Percentiles rank a stretch among this genome's conserved stretches.
Conservation (phyloP, 2,797 vertebrate genomes). For the Anguilla anguilla region DNA sequence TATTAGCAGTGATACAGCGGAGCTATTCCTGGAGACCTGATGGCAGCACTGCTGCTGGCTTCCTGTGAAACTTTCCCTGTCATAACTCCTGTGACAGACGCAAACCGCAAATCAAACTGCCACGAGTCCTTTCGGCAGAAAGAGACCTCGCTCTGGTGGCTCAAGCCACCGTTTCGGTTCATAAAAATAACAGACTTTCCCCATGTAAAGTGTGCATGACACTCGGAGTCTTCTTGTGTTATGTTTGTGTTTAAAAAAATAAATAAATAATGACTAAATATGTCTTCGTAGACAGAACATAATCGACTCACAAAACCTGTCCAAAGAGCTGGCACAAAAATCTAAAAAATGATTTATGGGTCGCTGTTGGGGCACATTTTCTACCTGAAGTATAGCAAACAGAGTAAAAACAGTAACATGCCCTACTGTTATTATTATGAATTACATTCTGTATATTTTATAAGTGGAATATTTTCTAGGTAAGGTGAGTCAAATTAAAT, state of each 20-base stretch:
- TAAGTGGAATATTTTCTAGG: neutral
- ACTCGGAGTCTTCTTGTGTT: too few species aligned
- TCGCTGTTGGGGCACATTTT: neutral
- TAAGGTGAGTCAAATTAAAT: neutral
- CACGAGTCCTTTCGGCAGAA: neutral
- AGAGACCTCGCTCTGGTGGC: neutral
- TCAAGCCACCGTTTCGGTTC: neutral
- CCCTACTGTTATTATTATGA: neutral
- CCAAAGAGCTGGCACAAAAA: neutral
- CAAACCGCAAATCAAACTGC: neutral
- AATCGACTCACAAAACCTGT: neutral
- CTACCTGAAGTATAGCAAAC: neutral
- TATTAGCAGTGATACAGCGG: slow-evolving; percentile 9
- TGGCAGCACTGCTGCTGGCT: neutral
- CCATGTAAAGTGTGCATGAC: too few species aligned
- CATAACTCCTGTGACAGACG: neutral
- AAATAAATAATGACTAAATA: neutral
- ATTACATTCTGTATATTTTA: neutral
- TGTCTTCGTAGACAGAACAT: neutral
- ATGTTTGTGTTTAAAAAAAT: too few species aligned
- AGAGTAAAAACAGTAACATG: neutral
- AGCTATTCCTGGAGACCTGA: slow-evolving; percentile 14
- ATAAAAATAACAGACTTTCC: neutral
- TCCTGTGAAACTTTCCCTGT: neutral
- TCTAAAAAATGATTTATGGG: neutral